Base-by-base conservation (phyloP, 2,888 invertebrate species). In the Meghimatium bilineatum region DNA sequence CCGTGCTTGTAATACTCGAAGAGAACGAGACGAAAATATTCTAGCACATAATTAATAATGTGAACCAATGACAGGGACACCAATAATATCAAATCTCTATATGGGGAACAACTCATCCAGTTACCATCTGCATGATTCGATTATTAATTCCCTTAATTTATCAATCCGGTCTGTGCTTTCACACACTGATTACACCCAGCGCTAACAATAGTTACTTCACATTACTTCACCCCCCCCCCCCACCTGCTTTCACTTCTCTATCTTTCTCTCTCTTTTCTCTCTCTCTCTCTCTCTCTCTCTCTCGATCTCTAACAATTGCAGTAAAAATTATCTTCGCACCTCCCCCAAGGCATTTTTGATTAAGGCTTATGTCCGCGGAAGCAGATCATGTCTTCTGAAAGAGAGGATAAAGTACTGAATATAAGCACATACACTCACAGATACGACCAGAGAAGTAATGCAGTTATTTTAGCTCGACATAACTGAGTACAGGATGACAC, bases 401-500 rank as follows among this genome's bases (percentile, higher is more conserved):
- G 72, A 26, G 26, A 44, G 1, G 23, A 32, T 17, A 23, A 52
- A 32, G 32, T 32, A n/a, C 38, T 6, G 34, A 14, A 17, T 67
- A 32, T 17, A n/a, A 38, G 66, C 14, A 38, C 8, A 79, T 23
- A 44, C 67, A 32, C 23, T 49, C 49, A 6, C 29, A 26, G 20
- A 38, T 5, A 56, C 1, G 32, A 56, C 14, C 38, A 29, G 20
- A 80, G 69, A 80, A 80, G 69, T 52, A 12, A 69, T 49, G 79
- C 79, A 69, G 79, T 69, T 80, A 71, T 71, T 36, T 29, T 26
- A 20, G 34, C 12, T 56, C 20, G 71, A 71, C 34, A 56, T 80
- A 80, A 80, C 71, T 52, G 44, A 80, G 56, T 80, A 56, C 56
- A 80, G 71, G 67, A 69, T 69, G 69, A 29, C 52, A 52, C 79